These are phyloP conservation scores for Taurulus bubalis DNA, from an alignment of 2,113 vertebrate species.

Conservation along the genomic window DNA sequence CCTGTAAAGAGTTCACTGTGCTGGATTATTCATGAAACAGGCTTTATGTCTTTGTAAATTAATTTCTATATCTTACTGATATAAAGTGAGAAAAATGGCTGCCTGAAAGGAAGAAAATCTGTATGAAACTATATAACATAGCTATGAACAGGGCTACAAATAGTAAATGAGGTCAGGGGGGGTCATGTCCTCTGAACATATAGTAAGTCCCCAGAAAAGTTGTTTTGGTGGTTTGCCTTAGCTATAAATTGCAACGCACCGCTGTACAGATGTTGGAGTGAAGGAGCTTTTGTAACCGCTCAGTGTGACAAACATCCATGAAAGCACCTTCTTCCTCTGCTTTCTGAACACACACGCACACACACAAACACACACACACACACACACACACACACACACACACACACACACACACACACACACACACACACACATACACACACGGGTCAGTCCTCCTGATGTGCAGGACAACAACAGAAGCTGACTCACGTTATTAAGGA, in stretches of 20 bases:
- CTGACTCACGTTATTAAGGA: constrained; percentile 60
- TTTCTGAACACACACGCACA: constrained; percentile 20
- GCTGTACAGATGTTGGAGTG: not conserved
- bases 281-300: constrained; percentile 14
- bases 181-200: not conserved
- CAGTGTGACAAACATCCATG: constrained; percentile 14
- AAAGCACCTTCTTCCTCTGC: constrained; percentile 16
- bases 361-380: too few relatives aligned
- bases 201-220: not conserved
- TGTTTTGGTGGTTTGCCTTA: not conserved
- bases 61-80: constrained; percentile 16
- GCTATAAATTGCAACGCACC: not conserved
- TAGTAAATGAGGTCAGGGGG: not conserved
- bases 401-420: too few relatives aligned
- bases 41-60: constrained; percentile 2
- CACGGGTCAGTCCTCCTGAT: constrained; percentile 36
- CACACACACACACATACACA: not conserved
- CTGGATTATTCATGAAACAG: constrained; percentile 20
- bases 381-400: too few relatives aligned
- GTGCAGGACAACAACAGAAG: constrained; percentile 5
- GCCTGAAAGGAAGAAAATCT: not conserved
- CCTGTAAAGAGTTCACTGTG: not conserved
- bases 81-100: constrained; percentile 14
- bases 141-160: not conserved
- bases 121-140: too few relatives aligned